A percentile compares a stretch with the other conserved stretches of the same genome.
phyloP scores from a whole-genome alignment of 2,113 vertebrate species.

The Odontesthes bonariensis region DNA sequence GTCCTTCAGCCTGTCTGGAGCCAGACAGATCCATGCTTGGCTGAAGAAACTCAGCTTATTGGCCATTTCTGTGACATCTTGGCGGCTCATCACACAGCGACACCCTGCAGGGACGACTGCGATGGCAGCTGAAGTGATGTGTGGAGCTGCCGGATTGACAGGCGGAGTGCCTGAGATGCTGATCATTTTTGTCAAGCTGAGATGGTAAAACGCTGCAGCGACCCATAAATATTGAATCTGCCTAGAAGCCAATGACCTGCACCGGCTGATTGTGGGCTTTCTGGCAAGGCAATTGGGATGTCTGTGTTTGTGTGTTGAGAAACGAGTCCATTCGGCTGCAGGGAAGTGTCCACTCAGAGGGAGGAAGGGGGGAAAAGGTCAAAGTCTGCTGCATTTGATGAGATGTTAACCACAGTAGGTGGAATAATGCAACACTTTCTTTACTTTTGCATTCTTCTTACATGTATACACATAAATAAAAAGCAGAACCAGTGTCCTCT shows the following conservation, averaged over 20 bases:
- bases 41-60: conserved; percentile 25
- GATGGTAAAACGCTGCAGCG: conserved; percentile 52
- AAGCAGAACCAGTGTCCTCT: not conserved
- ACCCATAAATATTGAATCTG: conserved; percentile 75
- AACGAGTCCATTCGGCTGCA: conserved; percentile 40
- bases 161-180: conserved; percentile 58
- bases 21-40: conserved; percentile 8
- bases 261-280: conserved; percentile 42
- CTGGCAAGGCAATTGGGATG: conserved; percentile 14
- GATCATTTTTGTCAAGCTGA: conserved; percentile 71
- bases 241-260: conserved; percentile 59
- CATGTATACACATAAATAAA: not conserved
- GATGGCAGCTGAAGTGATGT: conserved; percentile 47
- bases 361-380: conserved; percentile 25
- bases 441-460: not conserved
- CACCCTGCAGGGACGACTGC: conserved; percentile 38
- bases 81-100: conserved; percentile 35
- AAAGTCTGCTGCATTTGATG: conserved; percentile 28
- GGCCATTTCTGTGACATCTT: conserved; percentile 27
- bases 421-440: conserved; percentile 23
- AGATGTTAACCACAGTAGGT: conserved; percentile 7
- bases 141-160: conserved; percentile 53
- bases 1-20: no score
- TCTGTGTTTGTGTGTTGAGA: conserved; percentile 23
- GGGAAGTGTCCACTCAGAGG: conserved; percentile 21